Conservation (phyloP, 2,113 vertebrate genomes). For the Neomonachus schauinslandi region DNA sequence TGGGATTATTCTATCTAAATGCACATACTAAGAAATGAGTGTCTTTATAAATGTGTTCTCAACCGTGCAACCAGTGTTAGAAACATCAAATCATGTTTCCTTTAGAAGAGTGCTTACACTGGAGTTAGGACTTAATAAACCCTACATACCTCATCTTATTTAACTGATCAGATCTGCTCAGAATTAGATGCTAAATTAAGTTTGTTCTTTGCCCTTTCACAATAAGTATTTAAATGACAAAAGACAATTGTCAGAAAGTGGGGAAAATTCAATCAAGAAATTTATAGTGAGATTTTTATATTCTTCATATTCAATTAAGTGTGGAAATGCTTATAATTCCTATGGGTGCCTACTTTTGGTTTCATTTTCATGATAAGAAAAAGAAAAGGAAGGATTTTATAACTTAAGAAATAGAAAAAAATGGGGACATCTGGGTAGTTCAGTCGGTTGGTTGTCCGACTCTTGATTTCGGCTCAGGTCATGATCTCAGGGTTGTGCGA, state of each 20-base stretch:
- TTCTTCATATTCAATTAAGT: constrained; percentile 35
- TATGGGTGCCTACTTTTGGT: neutral
- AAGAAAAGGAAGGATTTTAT: neutral
- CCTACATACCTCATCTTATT: neutral
- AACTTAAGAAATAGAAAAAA: neutral
- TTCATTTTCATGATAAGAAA: constrained; percentile 28
- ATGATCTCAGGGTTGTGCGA: neutral
- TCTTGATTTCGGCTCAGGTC: neutral
- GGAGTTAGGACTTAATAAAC: neutral
- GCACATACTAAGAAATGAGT: neutral
- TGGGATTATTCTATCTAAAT: neutral
- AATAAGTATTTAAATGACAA: constrained; percentile 54
- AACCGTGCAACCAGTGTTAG: neutral
- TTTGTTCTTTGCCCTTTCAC: constrained; percentile 45
- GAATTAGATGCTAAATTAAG: constrained; percentile 52
- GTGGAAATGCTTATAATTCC: neutral
- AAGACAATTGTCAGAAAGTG: constrained; percentile 41
- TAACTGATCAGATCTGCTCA: constrained; percentile 32
- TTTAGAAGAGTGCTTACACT: neutral
- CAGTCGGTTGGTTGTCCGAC: neutral
- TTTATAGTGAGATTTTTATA: constrained; percentile 57
- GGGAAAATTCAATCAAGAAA: constrained; percentile 51
- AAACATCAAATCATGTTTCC: neutral
- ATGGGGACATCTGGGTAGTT: neutral
- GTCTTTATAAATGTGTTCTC: neutral